These are phyloP conservation scores for Mallotus villosus DNA, from an alignment of 2,797 vertebrate species.

Conservation along the genomic window DNA sequence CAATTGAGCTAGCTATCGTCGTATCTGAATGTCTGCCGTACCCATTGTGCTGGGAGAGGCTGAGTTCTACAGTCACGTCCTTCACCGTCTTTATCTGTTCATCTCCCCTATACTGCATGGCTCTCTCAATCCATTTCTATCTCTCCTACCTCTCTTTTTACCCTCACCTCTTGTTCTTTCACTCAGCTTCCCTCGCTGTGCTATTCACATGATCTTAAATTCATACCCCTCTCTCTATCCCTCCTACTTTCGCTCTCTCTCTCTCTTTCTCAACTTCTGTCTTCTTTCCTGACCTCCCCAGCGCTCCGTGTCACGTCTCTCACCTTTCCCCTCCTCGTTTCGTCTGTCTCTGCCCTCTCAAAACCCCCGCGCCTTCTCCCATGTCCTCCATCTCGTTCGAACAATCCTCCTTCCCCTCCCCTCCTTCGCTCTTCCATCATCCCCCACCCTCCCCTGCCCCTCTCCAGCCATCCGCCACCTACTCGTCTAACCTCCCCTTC, in stretches of 20 bases:
- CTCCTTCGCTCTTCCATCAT: conserved; percentile 1
- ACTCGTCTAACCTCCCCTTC: conserved; percentile 13
- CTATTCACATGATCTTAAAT: background rate
- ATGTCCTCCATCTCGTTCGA: background rate
- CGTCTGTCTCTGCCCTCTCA: too few relatives aligned
- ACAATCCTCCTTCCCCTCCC: background rate
- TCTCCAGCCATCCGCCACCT: conserved; percentile 18
- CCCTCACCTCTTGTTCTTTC: conserved; percentile 9
- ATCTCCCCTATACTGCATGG: too few relatives aligned
- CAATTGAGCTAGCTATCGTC: too few relatives aligned
- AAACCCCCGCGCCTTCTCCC: background rate
- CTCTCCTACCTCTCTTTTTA: conserved; percentile 32
- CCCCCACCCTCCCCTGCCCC: background rate
- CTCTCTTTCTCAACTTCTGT: conserved; percentile 10
- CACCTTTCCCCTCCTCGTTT: background rate
- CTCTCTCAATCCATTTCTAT: conserved; percentile 23
- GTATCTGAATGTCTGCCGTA: too few relatives aligned
- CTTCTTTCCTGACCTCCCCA: background rate
- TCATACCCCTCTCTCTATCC: background rate
- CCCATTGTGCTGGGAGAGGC: too few relatives aligned
- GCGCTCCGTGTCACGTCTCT: background rate
- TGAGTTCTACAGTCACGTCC: too few relatives aligned
- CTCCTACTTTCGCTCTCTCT: conserved; percentile 18
- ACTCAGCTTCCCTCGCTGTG: background rate
- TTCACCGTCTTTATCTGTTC: too few relatives aligned